Percentiles rank a stretch among this genome's conserved stretches.
Evolutionary conservation across 1,140 invertebrate species (phyloP).

Genomic region (Pomacea maculata): DNA sequence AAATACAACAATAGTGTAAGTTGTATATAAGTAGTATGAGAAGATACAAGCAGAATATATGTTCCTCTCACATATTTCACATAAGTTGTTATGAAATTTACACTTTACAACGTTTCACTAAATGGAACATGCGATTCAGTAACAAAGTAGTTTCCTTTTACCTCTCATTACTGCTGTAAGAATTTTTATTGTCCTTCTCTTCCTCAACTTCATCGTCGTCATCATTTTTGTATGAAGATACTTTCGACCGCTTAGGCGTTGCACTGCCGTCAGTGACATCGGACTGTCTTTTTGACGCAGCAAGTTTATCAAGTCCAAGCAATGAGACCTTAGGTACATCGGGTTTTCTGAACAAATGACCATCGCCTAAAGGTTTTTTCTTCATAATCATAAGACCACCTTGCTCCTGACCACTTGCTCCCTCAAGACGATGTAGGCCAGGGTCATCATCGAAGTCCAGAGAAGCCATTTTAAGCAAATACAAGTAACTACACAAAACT

Average conservation of each 20-base stretch:
- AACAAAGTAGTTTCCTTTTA: neutral
- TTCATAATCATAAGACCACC: slow-evolving; percentile 89
- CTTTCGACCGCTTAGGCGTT: slow-evolving; percentile 65
- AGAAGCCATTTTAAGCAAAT: slow-evolving; percentile 24
- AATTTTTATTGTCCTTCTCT: slow-evolving; percentile 15
- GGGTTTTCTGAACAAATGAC: slow-evolving; percentile 75
- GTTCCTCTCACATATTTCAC: no score
- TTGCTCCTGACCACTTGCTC: slow-evolving; percentile 74
- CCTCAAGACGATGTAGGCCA: slow-evolving; percentile 82
- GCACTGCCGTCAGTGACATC: slow-evolving; percentile 64
- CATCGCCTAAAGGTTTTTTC: slow-evolving; percentile 60
- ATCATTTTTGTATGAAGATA: slow-evolving; percentile 70
- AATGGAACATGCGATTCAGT: neutral
- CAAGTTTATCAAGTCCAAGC: slow-evolving; percentile 88
- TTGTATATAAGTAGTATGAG: neutral
- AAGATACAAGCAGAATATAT: no score
- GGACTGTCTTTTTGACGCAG: slow-evolving; percentile 70
- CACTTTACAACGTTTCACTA: neutral
- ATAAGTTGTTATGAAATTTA: no score
- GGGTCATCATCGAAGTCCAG: slow-evolving; percentile 49
- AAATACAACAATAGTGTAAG: neutral
- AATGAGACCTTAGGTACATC: slow-evolving; percentile 73
- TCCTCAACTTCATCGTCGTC: slow-evolving; percentile 63
- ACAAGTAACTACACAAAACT: neutral
- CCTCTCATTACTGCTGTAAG: slow-evolving; percentile 17